These are phyloP conservation scores for Orthosia gracilis DNA, from an alignment of 2,888 invertebrate species.

Conservation along the genomic window DNA sequence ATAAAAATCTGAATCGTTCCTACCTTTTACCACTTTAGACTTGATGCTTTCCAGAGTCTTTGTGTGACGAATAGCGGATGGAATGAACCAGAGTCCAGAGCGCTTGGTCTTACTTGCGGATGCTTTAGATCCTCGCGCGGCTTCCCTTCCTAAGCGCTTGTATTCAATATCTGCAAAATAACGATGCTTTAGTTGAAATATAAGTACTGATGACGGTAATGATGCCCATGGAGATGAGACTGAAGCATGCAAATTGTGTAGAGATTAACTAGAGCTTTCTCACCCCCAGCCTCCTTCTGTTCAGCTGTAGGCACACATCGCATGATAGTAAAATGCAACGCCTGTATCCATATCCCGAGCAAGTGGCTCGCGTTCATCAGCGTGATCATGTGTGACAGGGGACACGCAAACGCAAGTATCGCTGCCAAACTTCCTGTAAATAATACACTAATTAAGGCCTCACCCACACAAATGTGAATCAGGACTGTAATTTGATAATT, in stretches of 20 bases:
- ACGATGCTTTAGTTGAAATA: neutral
- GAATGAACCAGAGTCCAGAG: conserved; percentile 88
- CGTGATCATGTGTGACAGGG: conserved; percentile 91
- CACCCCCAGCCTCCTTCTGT: conserved; percentile 89
- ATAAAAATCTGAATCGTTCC: neutral
- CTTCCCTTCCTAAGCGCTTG: conserved; percentile 85
- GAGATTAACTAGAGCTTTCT: conserved; percentile 32
- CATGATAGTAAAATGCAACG: conserved; percentile 88
- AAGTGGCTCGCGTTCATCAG: conserved; percentile 91
- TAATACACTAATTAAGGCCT: conserved; percentile 58
- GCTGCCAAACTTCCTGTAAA: conserved; percentile 92
- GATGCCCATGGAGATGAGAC: too few relatives aligned
- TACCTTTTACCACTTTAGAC: conserved; percentile 88
- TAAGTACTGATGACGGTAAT: neutral
- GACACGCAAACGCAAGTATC: conserved; percentile 92
- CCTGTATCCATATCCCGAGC: conserved; percentile 87
- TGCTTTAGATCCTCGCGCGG: conserved; percentile 75
- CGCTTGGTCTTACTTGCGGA: conserved; percentile 82
- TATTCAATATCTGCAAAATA: conserved; percentile 86
- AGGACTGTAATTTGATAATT: conserved; percentile 61
- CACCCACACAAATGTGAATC: conserved; percentile 61
- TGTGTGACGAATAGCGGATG: conserved; percentile 88
- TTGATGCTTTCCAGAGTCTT: conserved; percentile 89
- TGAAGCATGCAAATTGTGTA: too few relatives aligned
- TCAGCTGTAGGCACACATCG: conserved; percentile 91